Base-by-base conservation (phyloP, 1,140 invertebrate genomes). In the Drosophila suzukii region DNA sequence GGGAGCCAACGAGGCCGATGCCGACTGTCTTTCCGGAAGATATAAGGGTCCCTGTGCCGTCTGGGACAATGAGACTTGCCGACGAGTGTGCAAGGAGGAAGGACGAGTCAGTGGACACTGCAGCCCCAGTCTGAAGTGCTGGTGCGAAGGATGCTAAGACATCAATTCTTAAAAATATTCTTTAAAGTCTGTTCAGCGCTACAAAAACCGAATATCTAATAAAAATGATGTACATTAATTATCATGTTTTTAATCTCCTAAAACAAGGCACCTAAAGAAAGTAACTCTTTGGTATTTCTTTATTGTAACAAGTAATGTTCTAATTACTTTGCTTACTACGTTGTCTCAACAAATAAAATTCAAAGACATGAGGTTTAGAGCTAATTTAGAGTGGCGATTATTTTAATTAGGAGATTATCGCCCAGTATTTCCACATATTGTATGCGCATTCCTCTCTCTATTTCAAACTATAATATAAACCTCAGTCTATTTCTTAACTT, bases 111-210 rank as follows among this genome's bases (percentile, higher is more conserved):
- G 17, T 67, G 67, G 67, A 17, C 62, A 71, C 17, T 71, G 66
- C 50, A 66, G 60, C 8, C 38, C 65, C 24, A 50, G 65, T 17
- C 51, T 72, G 0, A 70, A 70, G 51, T 68, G 68, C 11, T 72
- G 68, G 62, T 72, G 68, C 30, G 54, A 72, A 34, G 61, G 66
- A 38, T 71, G 61, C 3, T 75, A 49, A 43, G 15, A 7, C 17
- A 24, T 10, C 7, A 17, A 3, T 30, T 6, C 6, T 6, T 4
- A 4, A 7, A 30, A 50, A 15, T 24, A 11, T 17, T 11, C 10
- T 32, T 7, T 6, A 15, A 32, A 34, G 8, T 11, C 1, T 27
- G 27, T 15, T 15, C 7, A 15, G 46, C n/a, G n/a, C 49, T 30
- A 6, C n/a, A 32, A 15, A 53, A 8, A 7, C 20, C 36, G 30